Evolutionary conservation across 2,113 vertebrate genomes (phyloP), one percentile per base, ranked within the genome.

Genomic region (Poeciliopsis retropinna): DNA sequence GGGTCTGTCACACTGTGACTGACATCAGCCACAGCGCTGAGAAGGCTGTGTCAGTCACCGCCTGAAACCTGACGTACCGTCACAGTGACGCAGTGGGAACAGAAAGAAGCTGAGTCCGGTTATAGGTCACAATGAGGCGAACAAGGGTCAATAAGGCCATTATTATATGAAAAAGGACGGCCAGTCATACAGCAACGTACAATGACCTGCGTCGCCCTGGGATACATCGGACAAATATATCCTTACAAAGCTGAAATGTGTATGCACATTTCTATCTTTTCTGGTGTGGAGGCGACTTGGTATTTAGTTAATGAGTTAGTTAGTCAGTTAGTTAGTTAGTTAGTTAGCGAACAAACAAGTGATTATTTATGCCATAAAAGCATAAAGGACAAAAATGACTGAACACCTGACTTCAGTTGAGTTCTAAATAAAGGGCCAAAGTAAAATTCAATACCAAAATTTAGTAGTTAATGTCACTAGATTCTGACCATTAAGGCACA

Each of bases 11-110:
- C 74, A 34, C 80, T 64, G 66, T 73, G 79, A 83, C 84, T 90
- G 85, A 90, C 85, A 87, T 88, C 85, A 88, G 79, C 86, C 64
- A 15, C 47, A 2, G 17, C 74, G 4, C 70, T 67, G 76, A 79
- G 75, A 0, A 41, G 75, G 60, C 85, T 28, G 90, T 93, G 91
- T 88, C 90, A 88, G 91, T 88, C 91, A 67, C 85, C 5, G 88
- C 87, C 87, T 89, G 89, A 80, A 75, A 84, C 80, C 85, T 72
- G 82, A 85, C 86, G 70, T 80, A 75, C 60, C 54, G 64, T 30
- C 29, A 76, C 76, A 41, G 30, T 76, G 73, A 75, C 22, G 78
- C 64, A 10, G 67, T 62, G 37, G 67, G 39, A 47, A 72, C 25
- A 72, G 39, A 83, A 44, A 63, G 28, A 79, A 57, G 73, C 66